These are phyloP conservation scores for Gryllus bimaculatus DNA, from an alignment of 1,140 invertebrate species.

Conservation along the genomic window DNA sequence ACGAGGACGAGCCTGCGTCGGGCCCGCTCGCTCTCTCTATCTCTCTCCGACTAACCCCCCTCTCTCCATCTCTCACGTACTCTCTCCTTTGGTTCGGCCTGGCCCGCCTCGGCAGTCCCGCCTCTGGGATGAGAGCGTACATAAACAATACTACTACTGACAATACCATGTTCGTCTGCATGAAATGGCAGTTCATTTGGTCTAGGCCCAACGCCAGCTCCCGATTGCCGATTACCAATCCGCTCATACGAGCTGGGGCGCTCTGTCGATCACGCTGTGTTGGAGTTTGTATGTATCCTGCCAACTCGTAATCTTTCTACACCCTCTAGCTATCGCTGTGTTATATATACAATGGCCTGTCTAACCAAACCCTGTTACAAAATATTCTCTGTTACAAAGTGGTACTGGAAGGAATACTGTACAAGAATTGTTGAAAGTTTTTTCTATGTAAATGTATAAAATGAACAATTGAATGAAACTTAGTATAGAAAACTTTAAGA, in stretches of 20 bases:
- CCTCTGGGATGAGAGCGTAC: conserved; percentile 7
- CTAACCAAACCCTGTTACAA: conserved; percentile 17
- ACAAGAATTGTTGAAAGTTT: conserved; percentile 22
- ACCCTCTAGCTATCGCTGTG: conserved; percentile 15
- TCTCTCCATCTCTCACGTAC: neutral
- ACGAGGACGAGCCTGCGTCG: neutral
- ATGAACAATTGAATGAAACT: conserved; percentile 19
- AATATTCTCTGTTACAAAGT: conserved; percentile 22
- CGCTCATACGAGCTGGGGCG: neutral
- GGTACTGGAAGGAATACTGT: neutral
- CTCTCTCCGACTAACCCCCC: conserved; percentile 1
- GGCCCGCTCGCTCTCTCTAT: neutral
- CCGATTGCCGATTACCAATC: conserved; percentile 11
- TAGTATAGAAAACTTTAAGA: conserved; percentile 21
- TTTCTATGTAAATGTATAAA: conserved; percentile 25
- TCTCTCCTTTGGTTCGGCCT: conserved; percentile 9
- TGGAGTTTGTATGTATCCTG: conserved; percentile 16
- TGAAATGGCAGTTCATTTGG: conserved; percentile 14
- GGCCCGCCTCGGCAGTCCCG: neutral
- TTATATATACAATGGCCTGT: conserved; percentile 11
- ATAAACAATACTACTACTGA: conserved; percentile 19
- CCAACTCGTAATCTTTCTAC: conserved; percentile 19
- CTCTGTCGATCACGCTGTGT: neutral
- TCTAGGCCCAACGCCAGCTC: conserved; percentile 16
- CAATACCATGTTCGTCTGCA: conserved; percentile 22